Percentiles rank a stretch among this genome's conserved stretches.
phyloP scores from a whole-genome alignment of 2,113 vertebrate species.

The Vidua macroura region DNA sequence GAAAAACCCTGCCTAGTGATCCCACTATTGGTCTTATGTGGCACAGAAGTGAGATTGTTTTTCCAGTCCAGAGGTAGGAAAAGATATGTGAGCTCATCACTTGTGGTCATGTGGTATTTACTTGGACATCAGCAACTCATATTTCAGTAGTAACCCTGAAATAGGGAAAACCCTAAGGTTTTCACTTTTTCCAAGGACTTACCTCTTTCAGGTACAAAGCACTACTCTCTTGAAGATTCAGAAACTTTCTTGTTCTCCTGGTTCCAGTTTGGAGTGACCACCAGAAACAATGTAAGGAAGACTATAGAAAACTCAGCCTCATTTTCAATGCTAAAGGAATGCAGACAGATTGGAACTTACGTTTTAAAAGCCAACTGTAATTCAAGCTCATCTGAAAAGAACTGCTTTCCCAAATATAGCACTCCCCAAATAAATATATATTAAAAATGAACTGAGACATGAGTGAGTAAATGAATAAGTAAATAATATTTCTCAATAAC shows the following conservation, averaged over 20 bases:
- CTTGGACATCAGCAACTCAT: neutral
- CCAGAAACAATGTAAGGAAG: neutral
- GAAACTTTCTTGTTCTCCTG: neutral
- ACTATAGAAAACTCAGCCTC: neutral
- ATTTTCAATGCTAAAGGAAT: neutral
- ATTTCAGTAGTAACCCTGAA: neutral
- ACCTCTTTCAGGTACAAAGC: neutral
- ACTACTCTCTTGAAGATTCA: neutral
- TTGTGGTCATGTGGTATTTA: neutral
- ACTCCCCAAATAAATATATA: accelerated
- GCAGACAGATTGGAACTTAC: neutral
- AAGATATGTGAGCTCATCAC: neutral
- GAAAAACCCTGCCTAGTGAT: neutral
- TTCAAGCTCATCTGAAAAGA: neutral
- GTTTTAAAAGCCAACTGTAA: neutral
- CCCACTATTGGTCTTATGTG: neutral
- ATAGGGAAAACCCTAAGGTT: neutral
- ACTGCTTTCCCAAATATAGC: neutral
- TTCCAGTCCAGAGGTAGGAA: neutral
- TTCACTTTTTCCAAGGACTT: neutral
- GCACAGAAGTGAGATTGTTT: neutral
- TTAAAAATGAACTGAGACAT: neutral
- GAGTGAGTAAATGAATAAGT: neutral
- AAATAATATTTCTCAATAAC: neutral
- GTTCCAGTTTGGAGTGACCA: neutral